phyloP scores from a whole-genome alignment of 2,888 invertebrate genomes.

The Pachliopta kotzebuea region DNA sequence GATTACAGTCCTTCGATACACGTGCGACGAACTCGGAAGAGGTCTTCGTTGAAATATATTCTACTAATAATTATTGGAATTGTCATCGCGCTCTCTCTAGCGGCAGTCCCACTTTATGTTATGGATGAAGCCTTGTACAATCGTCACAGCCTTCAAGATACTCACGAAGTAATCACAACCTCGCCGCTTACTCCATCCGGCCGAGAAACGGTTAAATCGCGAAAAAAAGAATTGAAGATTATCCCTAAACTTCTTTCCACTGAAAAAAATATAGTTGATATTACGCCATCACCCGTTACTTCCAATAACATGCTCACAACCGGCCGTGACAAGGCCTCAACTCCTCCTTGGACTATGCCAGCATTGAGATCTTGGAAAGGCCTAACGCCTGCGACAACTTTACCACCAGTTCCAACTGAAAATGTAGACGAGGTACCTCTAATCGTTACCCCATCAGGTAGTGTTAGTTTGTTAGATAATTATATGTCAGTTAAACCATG shows the following conservation, averaged over 20 bases:
- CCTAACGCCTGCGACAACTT: conserved; percentile 53
- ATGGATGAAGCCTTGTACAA: conserved; percentile 58
- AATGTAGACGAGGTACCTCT: conserved; percentile 52
- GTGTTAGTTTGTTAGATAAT: conserved; percentile 53
- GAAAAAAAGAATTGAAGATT: conserved; percentile 67
- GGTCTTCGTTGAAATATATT: conserved; percentile 61
- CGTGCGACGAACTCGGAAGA: conserved; percentile 59
- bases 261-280: conserved; percentile 49
- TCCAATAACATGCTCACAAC: conserved; percentile 45
- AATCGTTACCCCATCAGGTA: conserved; percentile 56
- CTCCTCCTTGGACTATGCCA: conserved; percentile 78
- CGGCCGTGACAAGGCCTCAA: conserved; percentile 51
- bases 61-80: conserved; percentile 61
- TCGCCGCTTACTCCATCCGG: conserved; percentile 52
- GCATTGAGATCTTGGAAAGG: conserved; percentile 71
- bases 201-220: conserved; percentile 56
- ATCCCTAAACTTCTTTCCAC: conserved; percentile 51
- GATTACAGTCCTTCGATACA: conserved; percentile 75
- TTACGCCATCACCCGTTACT: conserved; percentile 41
- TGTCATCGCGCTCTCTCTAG: conserved; percentile 55
- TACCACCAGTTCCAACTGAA: conserved; percentile 58
- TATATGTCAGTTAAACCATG: conserved; percentile 64
- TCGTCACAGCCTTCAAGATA: conserved; percentile 48
- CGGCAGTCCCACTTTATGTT: conserved; percentile 61
- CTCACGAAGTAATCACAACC: conserved; percentile 46